Evolutionary conservation across 1,140 invertebrate genomes (phyloP), one percentile per base, ranked within the genome.

Genomic region (Drosophila ironensis): DNA sequence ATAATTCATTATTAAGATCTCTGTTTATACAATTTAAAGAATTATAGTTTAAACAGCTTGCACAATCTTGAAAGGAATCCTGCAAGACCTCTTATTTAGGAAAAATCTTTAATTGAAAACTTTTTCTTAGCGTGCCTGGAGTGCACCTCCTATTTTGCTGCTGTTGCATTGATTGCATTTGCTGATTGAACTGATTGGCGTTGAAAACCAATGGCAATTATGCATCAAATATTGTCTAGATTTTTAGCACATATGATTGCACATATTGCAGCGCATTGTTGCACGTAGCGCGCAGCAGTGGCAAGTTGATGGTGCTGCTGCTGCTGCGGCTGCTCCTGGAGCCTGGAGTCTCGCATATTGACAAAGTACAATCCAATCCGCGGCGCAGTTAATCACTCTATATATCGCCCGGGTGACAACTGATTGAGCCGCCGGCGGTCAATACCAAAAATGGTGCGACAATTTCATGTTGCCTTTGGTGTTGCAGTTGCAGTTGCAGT

Each of bases 401-500:
- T 84, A 84, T 84, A 84, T 86, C 75, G 78, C 73, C 53, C 73
- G 54, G 74, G 73, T 84, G 78, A 84, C 78, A 78, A 84, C 78
- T 84, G 78, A 84, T 84, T 84, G 78, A 84, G 78, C 78, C 64
- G 78, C 78, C 73, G 78, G 74, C 80, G 71, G 69, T 68, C 64
- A 73, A 77, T 64, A 87, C 80, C 80, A 86, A 84, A 86, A 84
- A 84, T 80, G 81, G 80, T 86, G 56, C 80, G 76, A 78, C 80
- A 84, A 84, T 84, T 84, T 84, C 25, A 64, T 67, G 46, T 56
- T 75, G 71, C 28, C 44, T 67, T 48, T 67, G 73, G 44, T 70
- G 69, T 50, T 73, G 42, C 42, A 72, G 64, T 51, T 70, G 66
- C 52, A 47, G 53, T 35, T 71, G 59, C 35, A 46, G 42, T 35